Evolutionary conservation across 2,113 vertebrate genomes (phyloP), one percentile per base, ranked within the genome.

Genomic region (Clarias batrachus): DNA sequence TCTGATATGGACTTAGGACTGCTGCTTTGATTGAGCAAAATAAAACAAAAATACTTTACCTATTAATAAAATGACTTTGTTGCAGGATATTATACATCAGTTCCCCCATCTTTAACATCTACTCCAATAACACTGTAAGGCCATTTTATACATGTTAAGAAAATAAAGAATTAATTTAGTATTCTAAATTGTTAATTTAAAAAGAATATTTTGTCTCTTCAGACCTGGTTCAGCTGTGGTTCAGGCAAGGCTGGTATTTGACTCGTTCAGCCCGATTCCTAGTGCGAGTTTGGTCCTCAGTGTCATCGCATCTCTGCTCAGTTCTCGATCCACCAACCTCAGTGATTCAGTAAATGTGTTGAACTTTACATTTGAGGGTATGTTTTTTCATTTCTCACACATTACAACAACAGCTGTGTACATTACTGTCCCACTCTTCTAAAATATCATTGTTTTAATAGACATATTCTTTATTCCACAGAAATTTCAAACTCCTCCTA

Each of bases 161-260:
- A 33, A 33, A 80, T 33, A 14, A 9, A 37, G 56, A 30, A 56
- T 68, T 4, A 0, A 30, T 30, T 68, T 4, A 68, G 3, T 16
- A 14, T 30, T 68, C 0, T 68, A 27, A 68, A 6, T 68, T n/a
- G 62, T n/a, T 23, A 65, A 3, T 19, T 37, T 0, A 65, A 65
- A 65, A 65, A 65, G 1, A 11, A 37, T 37, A 4, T 21, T 23
- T 37, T 16, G 14, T 73, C 21, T 27, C 54, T 71, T n/a, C 27
- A 88, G 77, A 52, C 52, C 33, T 86, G 70, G 17, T 62, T 83
- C 76, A 30, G 88, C 85, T 56, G 37, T 84, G 23, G 62, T 89
- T 13, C 33, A n/a, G 21, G 59, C 57, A 25, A 81, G 3, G 21
- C 30, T 89, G n/a, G 17, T 48, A 3, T 89, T 89, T 56, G 83